Base-by-base conservation (phyloP, 92 coral and sea anemone genomes). In the Parazoanthus atlanticus region DNA sequence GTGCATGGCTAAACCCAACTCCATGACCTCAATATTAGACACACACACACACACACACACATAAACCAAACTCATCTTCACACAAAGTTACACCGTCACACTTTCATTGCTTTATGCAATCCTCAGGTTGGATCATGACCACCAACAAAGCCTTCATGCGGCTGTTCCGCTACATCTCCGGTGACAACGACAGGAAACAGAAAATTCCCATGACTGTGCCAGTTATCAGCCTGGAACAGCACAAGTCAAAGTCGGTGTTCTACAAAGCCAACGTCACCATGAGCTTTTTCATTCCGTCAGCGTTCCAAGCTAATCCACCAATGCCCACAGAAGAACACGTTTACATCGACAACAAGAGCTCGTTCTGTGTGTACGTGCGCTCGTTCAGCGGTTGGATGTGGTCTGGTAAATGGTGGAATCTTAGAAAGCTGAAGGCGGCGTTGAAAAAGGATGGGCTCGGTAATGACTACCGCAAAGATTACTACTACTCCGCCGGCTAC, bases 171-270 rank as follows among this genome's bases (percentile, higher is more conserved):
- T 92, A 92, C 90, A 89, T 92, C 80, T 49, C 75, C 26, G 94
- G 94, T 26, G 67, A 76, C 25, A 92, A 92, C 56, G 88, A 89
- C 64, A 32, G n/a, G 16, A 70, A 83, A 43, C 26, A 79, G 43
- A 86, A 86, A 69, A 89, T 89, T 76, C 69, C 86, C 36, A 92
- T 86, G 94, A 92, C 92, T 3, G 94, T 86, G 6, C 94, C 94
- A 34, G 94, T 92, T 4, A 85, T 82, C 15, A 89, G 5, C 13
- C 23, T 33, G 15, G 12, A 54, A 74, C 40, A 41, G 17, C 72
- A 30, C 72, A 23, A 36, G 73, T 28, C 33, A 8, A 8, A 28
- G 26, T 56, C 52, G 26, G 3, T 10, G 56, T 29, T 78, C 23
- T 41, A 41, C 12, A 43, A 65, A 69, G 15, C 28, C 30, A 90